Percentiles rank a stretch among this genome's conserved stretches.
Evolutionary conservation across 1,140 invertebrate species (phyloP).

Genomic region (Lepidurus arcticus): DNA sequence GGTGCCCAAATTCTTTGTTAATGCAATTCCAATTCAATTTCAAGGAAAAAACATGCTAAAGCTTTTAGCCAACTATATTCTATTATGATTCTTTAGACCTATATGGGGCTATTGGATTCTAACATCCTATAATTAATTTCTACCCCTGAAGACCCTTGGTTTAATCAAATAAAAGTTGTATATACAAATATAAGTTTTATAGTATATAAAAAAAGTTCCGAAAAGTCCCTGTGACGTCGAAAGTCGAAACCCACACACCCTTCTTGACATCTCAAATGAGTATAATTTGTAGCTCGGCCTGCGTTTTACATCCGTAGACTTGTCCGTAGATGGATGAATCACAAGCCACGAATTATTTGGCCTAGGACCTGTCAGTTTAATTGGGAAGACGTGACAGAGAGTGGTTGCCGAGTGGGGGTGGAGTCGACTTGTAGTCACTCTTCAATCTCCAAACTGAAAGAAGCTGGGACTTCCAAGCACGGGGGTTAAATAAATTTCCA

Average conservation of each 20-base stretch:
- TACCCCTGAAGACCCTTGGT: too few relatives aligned
- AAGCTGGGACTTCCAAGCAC: not conserved
- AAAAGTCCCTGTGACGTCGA: too few relatives aligned
- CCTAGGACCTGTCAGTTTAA: slow-evolving; percentile 21
- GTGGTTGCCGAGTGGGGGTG: slow-evolving; percentile 4
- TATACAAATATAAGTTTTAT: too few relatives aligned
- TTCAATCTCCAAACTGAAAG: not conserved
- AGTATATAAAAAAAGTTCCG: too few relatives aligned
- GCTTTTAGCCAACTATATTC: too few relatives aligned
- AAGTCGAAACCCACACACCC: not conserved
- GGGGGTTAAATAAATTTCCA: not conserved
- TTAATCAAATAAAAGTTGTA: too few relatives aligned
- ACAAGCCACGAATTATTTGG: not conserved
- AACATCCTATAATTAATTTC: too few relatives aligned
- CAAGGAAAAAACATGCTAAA: too few relatives aligned
- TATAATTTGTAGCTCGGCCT: slow-evolving; percentile 6
- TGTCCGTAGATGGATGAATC: not conserved
- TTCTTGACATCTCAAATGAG: slow-evolving; percentile 10
- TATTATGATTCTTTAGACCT: too few relatives aligned
- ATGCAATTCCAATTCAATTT: too few relatives aligned
- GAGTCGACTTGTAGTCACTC: slow-evolving; percentile 5
- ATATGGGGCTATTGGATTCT: too few relatives aligned
- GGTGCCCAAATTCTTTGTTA: too few relatives aligned
- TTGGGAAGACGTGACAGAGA: slow-evolving; percentile 10
- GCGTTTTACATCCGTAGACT: not conserved